Base-by-base conservation (phyloP, 2,888 invertebrate species). In the Lissocephala sabroskyi region DNA sequence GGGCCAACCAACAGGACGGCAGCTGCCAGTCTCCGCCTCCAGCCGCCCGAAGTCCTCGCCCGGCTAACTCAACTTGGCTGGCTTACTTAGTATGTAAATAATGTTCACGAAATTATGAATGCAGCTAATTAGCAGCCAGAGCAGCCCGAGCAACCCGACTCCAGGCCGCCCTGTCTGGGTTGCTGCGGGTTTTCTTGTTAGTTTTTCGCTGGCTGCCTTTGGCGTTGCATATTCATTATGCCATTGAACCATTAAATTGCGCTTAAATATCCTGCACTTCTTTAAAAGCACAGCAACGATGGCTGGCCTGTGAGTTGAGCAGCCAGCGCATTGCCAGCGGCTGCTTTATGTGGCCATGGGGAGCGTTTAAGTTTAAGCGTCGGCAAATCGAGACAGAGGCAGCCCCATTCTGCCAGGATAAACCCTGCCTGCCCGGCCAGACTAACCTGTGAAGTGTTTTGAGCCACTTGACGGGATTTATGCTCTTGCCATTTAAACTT, bases 241-340 rank as follows among this genome's bases (percentile, higher is more conserved):
- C 70, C 79, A 79, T 79, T 79, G 79, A 79, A 79, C 77, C 74
- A 70, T 76, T 76, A 70, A 79, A 79, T 71, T 76, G 65, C 59
- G 53, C 67, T 77, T 78, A 79, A 77, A 61, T 64, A 68, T 61
- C 60, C 59, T 30, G 9, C 3, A 23, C 23, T 23, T 5, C 3
- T 7, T 23, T 5, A 23, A 23, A 17, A 35, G 30, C 5, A 11
- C 30, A 32, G 30, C n/a, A n/a, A n/a, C n/a, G n/a, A n/a, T n/a
- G n/a, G n/a, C n/a, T n/a, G n/a, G n/a, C n/a, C n/a, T n/a, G n/a
- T 23, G 23, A 23, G 23, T 23, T 7, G 7, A 23, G 4, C 7
- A 5, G 23, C 23, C 3, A 23, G 4, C 4, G 23, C 7, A 5
- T 23, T 3, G 23, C 3, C 4, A 3, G 23, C n/a, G 17, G 41